These are phyloP conservation scores for Drosophila meridiana DNA, from an alignment of 2,888 invertebrate genomes.

Conservation along the genomic window DNA sequence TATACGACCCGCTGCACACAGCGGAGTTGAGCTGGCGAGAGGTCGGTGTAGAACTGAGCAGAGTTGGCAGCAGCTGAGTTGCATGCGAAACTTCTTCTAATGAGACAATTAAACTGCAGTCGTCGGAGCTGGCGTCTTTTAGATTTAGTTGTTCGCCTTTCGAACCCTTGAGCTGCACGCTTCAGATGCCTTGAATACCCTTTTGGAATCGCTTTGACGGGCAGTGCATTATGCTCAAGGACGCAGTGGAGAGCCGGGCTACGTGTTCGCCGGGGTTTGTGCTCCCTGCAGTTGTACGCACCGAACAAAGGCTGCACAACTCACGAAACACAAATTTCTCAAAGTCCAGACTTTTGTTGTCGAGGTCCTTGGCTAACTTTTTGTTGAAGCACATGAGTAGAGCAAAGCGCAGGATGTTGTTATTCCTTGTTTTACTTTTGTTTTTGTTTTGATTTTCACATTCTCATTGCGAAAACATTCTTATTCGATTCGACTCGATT, in stretches of 20 bases:
- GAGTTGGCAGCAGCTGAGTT: constrained; percentile 16
- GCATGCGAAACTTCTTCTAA: constrained; percentile 49
- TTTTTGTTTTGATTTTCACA: constrained; percentile 12
- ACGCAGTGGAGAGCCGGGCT: constrained; percentile 24
- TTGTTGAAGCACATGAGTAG: constrained; percentile 3
- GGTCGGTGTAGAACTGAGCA: constrained; percentile 18
- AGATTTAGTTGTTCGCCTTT: neutral
- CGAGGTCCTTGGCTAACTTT: constrained; percentile 26
- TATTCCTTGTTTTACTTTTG: constrained; percentile 17
- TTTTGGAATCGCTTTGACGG: constrained; percentile 27
- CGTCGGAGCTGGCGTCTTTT: constrained; percentile 1
- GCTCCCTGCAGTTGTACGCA: constrained; percentile 28
- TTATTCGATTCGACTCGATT: constrained; percentile 32
- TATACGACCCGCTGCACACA: constrained; percentile 49
- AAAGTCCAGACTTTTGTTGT: neutral
- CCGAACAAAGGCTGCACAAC: constrained; percentile 7
- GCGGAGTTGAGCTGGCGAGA: constrained; percentile 8
- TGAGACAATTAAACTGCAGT: constrained; percentile 57
- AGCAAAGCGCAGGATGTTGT: constrained; percentile 2
- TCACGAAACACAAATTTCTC: constrained; percentile 35
- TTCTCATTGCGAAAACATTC: constrained; percentile 55
- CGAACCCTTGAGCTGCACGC: constrained; percentile 49
- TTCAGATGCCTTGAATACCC: constrained; percentile 60
- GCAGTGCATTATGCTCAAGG: constrained; percentile 61
- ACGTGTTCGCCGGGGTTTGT: neutral